Evolutionary conservation across 2,113 vertebrate genomes (phyloP).

Genomic region (Lucifuga dentata): DNA sequence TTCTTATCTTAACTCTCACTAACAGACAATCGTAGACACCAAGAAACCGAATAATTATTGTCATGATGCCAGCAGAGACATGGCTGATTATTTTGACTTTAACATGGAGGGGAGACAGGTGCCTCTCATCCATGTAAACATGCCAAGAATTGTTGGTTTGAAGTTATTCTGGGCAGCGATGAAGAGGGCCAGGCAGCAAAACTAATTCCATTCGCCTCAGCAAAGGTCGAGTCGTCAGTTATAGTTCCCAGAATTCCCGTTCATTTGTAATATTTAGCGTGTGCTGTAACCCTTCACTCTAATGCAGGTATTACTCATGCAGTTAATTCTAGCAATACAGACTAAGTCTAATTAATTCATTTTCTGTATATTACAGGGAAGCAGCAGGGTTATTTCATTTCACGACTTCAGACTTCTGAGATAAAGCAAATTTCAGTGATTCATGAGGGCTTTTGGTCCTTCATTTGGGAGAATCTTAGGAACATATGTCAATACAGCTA

Average conservation of each 20-base stretch:
- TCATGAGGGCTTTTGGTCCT: too few species aligned
- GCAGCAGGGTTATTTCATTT: too few species aligned
- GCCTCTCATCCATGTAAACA: slow-evolving; percentile 50
- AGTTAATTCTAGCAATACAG: too few species aligned
- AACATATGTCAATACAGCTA: too few species aligned
- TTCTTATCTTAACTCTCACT: slow-evolving; percentile 7
- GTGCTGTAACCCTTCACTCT: too few species aligned
- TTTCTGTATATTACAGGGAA: too few species aligned
- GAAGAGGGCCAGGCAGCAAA: slow-evolving; percentile 5
- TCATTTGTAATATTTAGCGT: too few species aligned
- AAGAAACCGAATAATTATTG: slow-evolving; percentile 35
- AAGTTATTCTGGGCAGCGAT: slow-evolving; percentile 39
- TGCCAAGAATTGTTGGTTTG: slow-evolving; percentile 29
- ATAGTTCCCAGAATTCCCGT: neutral
- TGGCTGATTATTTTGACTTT: slow-evolving; percentile 31
- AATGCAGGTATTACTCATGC: too few species aligned
- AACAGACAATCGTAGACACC: slow-evolving; percentile 38
- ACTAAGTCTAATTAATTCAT: too few species aligned
- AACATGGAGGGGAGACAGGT: slow-evolving; percentile 55
- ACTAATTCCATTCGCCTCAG: slow-evolving; percentile 2
- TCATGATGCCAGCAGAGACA: slow-evolving; percentile 46
- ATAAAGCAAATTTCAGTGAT: too few species aligned
- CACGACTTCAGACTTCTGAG: too few species aligned
- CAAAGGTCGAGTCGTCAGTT: neutral
- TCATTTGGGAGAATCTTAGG: too few species aligned